Percentiles rank a stretch among this genome's conserved stretches.
Evolutionary conservation across 2,797 vertebrate genomes (phyloP).

Genomic region (Diplodus sargus): DNA sequence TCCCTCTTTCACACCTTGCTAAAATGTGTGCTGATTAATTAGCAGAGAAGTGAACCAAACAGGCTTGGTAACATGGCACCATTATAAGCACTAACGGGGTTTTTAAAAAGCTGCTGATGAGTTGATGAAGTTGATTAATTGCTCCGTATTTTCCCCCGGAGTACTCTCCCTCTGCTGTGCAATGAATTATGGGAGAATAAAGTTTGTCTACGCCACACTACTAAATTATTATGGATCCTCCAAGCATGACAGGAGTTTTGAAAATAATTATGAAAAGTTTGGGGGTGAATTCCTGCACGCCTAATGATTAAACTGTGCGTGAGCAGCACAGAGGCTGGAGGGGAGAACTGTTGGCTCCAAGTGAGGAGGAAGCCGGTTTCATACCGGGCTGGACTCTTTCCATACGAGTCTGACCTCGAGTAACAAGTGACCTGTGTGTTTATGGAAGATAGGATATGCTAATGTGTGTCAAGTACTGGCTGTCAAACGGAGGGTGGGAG

Average conservation of each 20-base stretch:
- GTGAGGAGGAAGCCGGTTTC: slow-evolving; percentile 4
- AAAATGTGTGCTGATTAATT: slow-evolving; percentile 50
- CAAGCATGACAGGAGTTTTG: slow-evolving; percentile 60
- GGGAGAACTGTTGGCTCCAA: slow-evolving; percentile 15
- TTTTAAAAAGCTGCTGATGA: slow-evolving; percentile 64
- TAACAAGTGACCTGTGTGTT: slow-evolving; percentile 44
- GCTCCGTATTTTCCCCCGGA: slow-evolving; percentile 53
- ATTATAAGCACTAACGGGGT: slow-evolving; percentile 55
- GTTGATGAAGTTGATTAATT: slow-evolving; percentile 74
- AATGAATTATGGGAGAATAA: slow-evolving; percentile 53
- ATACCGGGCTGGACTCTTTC: slow-evolving; percentile 23
- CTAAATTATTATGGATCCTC: slow-evolving; percentile 59
- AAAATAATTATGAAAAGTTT: slow-evolving; percentile 60
- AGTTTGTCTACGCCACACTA: slow-evolving; percentile 51
- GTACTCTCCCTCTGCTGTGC: slow-evolving; percentile 10
- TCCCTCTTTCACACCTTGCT: slow-evolving; percentile 9
- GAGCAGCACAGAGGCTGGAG: slow-evolving; percentile 1
- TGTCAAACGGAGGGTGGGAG: slow-evolving; percentile 14
- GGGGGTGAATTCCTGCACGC: slow-evolving; percentile 45
- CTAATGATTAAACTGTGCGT: slow-evolving; percentile 27
- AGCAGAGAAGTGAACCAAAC: slow-evolving; percentile 43
- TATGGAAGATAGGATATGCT: slow-evolving; percentile 30
- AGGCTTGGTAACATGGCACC: slow-evolving; percentile 19
- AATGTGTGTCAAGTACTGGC: slow-evolving; percentile 18
- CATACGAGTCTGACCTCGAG: slow-evolving; percentile 25